These are phyloP conservation scores for Globodera rostochiensis DNA, from an alignment of 1,140 invertebrate genomes.

Conservation along the genomic window DNA sequence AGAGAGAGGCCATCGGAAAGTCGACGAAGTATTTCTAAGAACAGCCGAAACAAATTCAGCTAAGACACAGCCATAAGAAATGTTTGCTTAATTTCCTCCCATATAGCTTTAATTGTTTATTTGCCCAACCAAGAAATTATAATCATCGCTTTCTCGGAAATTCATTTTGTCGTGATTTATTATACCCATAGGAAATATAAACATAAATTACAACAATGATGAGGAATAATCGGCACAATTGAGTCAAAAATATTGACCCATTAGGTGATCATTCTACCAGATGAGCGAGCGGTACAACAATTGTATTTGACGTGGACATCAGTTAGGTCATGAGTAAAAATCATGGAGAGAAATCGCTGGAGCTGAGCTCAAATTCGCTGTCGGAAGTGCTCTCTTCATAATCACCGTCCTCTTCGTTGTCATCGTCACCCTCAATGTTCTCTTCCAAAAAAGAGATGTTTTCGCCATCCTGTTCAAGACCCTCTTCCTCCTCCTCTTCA, in stretches of 20 bases:
- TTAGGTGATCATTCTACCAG: neutral
- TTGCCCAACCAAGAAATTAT: too few relatives aligned
- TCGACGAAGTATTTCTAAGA: conserved; percentile 39
- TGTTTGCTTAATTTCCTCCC: too few relatives aligned
- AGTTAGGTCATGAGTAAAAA: neutral
- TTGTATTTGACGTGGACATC: neutral
- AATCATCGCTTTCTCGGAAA: too few relatives aligned
- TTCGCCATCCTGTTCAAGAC: neutral
- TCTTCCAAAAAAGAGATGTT: neutral
- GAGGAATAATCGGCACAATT: too few relatives aligned
- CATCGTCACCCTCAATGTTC: neutral
- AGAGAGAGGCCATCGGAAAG: conserved; percentile 42
- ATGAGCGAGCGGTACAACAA: neutral
- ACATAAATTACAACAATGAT: neutral
- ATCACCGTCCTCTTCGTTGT: conserved; percentile 15
- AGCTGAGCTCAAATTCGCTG: neutral
- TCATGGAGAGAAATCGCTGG: conserved; percentile 21
- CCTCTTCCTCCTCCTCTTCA: neutral
- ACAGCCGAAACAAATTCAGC: too few relatives aligned
- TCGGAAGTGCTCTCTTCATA: conserved; percentile 19
- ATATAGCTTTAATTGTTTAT: too few relatives aligned
- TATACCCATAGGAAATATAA: conserved; percentile 3
- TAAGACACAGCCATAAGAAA: too few relatives aligned
- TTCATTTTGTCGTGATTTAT: neutral
- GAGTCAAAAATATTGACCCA: too few relatives aligned